Evolutionary conservation across 2,888 invertebrate genomes (phyloP), one percentile per base, ranked within the genome.

Genomic region (Andrena haemorrhoa): DNA sequence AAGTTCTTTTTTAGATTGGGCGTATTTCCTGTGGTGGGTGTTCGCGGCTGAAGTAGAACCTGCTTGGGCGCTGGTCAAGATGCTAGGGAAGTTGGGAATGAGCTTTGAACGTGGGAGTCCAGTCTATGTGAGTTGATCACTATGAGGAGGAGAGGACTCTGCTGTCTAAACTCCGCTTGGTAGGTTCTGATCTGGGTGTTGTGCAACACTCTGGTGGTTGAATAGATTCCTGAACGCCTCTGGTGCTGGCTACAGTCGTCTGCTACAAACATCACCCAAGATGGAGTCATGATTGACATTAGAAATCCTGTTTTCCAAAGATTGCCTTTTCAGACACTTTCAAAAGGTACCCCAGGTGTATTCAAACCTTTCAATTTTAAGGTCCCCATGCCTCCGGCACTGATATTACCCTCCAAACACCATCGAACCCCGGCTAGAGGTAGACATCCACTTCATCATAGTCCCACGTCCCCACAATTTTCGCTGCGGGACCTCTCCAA

Each of bases 371-470:
- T 51, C 2, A 20, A 51, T 51, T 51, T 16, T 20, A 41, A 51
- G 20, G 8, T 51, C 6, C 20, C 51, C 20, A 20, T 51, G 20
- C 51, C 8, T 51, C 47, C 41, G 12, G 41, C 12, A 41, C 4
- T 41, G 41, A 1, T 41, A 41, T 16, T 20, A 51, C 12, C 41
- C 2, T 53, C 16, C 5, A 20, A 47, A 23, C 56, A 31, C 47
- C 49, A 41, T 41, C 29, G 31, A 49, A 72, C 12, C 58, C 47
- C 12, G 26, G 29, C 35, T 20, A 49, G 68, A 61, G 26, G 26
- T 7, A 23, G 51, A 51, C 33, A 26, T 5, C 2, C 53, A 53
- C 47, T 49, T 31, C 29, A 8, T 23, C 23, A 33, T 12, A 29
- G 49, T 20, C 23, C 35, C 23, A 26, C 33, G 20, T 35, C 23